Conservation (phyloP, 2,888 invertebrate species). For the Epinotia demarniana region DNA sequence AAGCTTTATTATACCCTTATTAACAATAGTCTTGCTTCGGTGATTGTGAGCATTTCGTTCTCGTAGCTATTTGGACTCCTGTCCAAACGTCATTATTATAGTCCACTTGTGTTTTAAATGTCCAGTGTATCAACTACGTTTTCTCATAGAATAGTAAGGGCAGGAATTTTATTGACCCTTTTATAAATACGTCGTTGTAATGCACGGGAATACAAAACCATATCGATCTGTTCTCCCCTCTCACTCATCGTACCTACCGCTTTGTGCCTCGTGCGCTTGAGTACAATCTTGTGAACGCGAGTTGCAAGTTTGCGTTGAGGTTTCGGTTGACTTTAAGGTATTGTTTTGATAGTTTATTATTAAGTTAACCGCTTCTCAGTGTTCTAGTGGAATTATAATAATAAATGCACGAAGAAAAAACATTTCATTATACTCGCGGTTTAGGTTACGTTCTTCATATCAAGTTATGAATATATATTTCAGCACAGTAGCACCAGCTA, state of each 20-base stretch:
- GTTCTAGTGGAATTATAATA: background rate
- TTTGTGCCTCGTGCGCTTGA: conserved; percentile 29
- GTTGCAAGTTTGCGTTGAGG: conserved; percentile 16
- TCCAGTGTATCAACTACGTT: background rate
- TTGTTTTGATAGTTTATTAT: conserved; percentile 7
- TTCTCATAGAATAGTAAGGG: background rate
- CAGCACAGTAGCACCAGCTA: background rate
- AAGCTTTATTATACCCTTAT: too few relatives aligned
- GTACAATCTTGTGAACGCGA: conserved; percentile 20
- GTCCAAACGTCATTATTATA: background rate
- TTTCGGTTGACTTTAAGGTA: background rate
- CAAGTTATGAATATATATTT: background rate
- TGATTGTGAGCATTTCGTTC: too few relatives aligned
- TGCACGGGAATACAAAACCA: conserved; percentile 21
- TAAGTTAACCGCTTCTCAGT: background rate
- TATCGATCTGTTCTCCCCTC: conserved; percentile 36
- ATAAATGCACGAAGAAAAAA: background rate
- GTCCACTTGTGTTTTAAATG: background rate
- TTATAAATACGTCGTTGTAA: conserved; percentile 7
- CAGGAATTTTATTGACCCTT: background rate
- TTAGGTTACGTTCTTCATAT: background rate
- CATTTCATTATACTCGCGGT: background rate
- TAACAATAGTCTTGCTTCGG: too few relatives aligned
- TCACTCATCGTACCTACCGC: conserved; percentile 17
- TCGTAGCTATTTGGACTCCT: too few relatives aligned